Evolutionary conservation across 2,888 invertebrate species (phyloP), one percentile per base, ranked within the genome.

Genomic region (Smittia aterrima): DNA sequence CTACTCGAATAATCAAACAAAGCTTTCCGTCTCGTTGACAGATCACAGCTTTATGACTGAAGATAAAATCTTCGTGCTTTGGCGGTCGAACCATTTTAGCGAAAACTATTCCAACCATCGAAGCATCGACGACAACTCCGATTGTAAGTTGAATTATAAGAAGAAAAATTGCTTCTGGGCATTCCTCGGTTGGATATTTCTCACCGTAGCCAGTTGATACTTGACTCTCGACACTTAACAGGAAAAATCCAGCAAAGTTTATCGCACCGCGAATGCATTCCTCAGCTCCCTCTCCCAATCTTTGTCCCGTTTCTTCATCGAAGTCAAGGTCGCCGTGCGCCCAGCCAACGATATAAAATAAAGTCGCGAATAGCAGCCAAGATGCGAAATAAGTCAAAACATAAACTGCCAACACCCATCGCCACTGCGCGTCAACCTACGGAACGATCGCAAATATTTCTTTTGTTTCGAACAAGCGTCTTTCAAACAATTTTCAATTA

Each of bases 161-260:
- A 75, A 95, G 88, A 80, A 94, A 90, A 78, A 95, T 91, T 3
- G 94, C 95, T 81, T 93, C 92, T 0, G 93, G 92, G 80, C 96
- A 96, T 81, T 94, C 92, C 79, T 93, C 93, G 0, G 93, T 93
- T 0, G 92, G 92, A 76, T 90, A 89, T 68, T 95, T 86, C 18
- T 87, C 87, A 0, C 95, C 95, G 79, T 93, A 95, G 0, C 95
- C 95, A 47, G 94, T 92, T 0, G 93, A 88, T 79, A 88, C 87
- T 84, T 94, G 93, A 0, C 93, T 94, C 82, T 96, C 95, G 75
- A 95, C 89, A 54, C 93, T 92, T 86, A 95, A 96, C 75, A 96
- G 86, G 82, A 96, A 92, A 78, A 94, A 93, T 41, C 95, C 92
- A 1, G 92, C 90, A 82, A 96, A 96, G 76, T 90, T 89, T 79